Evolutionary conservation across 2,113 vertebrate species (phyloP).

Genomic region (Callipepla californica): DNA sequence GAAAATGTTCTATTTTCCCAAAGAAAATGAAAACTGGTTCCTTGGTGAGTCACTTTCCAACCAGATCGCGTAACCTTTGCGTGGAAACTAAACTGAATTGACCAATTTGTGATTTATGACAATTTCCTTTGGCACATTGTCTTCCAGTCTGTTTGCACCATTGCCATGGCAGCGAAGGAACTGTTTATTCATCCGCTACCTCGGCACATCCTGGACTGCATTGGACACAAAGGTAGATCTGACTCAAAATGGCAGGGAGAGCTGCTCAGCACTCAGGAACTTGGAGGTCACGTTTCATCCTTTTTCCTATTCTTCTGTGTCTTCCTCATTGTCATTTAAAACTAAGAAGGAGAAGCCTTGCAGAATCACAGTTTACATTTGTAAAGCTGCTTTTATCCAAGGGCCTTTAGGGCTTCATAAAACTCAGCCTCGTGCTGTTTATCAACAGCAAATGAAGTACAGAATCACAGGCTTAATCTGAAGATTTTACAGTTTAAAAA

Average conservation of each 20-base stretch:
- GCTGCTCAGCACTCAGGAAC: conserved; percentile 6
- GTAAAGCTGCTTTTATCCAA: not conserved
- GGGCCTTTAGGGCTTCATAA: not conserved
- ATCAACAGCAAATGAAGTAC: not conserved
- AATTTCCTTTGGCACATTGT: conserved; percentile 79
- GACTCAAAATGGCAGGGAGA: conserved; percentile 77
- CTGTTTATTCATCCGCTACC: conserved; percentile 83
- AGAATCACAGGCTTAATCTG: not conserved
- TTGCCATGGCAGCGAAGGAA: conserved; percentile 85
- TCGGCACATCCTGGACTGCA: conserved; percentile 79
- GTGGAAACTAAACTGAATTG: conserved; percentile 87
- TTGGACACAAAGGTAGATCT: conserved; percentile 71
- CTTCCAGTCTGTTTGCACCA: conserved; percentile 77
- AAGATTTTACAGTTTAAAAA: not conserved
- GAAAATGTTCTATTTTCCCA: not conserved
- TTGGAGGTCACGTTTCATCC: not conserved
- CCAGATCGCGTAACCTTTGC: conserved; percentile 72
- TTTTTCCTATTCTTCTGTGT: not conserved
- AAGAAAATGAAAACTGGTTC: conserved; percentile 34
- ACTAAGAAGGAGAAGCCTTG: not conserved
- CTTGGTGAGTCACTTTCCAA: conserved; percentile 81
- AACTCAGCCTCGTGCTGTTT: not conserved
- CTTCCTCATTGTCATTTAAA: not conserved
- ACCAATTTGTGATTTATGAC: conserved; percentile 86
- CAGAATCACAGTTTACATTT: not conserved